Evolutionary conservation across 2,888 invertebrate genomes (phyloP).

Genomic region (Microctonus aethiopoides): DNA sequence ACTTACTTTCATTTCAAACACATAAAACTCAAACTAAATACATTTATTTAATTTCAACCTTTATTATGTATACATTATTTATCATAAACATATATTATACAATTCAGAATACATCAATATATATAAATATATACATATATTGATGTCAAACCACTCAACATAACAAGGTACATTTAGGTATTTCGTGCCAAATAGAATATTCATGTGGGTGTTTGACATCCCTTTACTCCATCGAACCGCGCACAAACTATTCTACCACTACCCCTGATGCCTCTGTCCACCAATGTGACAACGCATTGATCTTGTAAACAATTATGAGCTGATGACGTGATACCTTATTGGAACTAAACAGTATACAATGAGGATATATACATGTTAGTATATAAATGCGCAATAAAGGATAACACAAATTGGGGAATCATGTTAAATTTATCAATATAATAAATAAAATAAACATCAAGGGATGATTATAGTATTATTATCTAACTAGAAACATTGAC

Average conservation of each 20-base stretch:
- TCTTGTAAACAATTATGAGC: slow-evolving; percentile 24
- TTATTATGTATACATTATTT: too few relatives aligned
- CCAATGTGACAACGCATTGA: slow-evolving; percentile 13
- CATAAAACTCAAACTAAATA: too few relatives aligned
- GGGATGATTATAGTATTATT: too few relatives aligned
- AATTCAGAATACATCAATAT: neutral
- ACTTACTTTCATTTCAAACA: too few relatives aligned
- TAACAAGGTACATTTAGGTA: neutral
- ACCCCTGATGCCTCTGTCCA: neutral
- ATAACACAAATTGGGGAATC: neutral
- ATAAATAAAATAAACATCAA: too few relatives aligned
- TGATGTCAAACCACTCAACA: neutral
- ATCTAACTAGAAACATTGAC: too few relatives aligned
- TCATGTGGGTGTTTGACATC: slow-evolving; percentile 8
- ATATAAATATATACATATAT: neutral
- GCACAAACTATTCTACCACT: neutral
- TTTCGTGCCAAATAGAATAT: slow-evolving; percentile 11
- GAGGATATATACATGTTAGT: neutral
- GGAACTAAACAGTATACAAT: neutral
- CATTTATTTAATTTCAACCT: too few relatives aligned
- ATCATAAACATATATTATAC: too few relatives aligned
- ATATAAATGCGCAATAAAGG: neutral
- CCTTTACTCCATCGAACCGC: neutral
- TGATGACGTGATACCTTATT: slow-evolving; percentile 2
- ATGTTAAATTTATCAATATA: neutral